A percentile compares a stretch with the other conserved stretches of the same genome.
Conservation (phyloP, 2,113 vertebrate genomes). For the Thamnophis sirtalis region DNA sequence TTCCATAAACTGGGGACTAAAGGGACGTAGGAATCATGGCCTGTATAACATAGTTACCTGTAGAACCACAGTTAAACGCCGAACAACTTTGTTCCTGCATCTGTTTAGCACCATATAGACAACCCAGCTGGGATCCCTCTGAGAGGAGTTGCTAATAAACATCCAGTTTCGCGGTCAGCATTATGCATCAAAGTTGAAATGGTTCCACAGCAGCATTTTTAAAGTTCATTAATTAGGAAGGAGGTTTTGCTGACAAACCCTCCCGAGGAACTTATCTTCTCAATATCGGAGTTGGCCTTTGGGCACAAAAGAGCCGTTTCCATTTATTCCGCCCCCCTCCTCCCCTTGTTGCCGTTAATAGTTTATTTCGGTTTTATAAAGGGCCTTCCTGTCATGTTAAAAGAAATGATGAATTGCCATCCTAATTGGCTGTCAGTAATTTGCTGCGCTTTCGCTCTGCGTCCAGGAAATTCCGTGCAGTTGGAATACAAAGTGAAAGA, state of each 20-base stretch:
- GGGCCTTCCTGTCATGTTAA: conserved; percentile 7
- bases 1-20: too few species aligned
- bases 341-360: conserved; percentile 9
- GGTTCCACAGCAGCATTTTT: conserved; percentile 15
- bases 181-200: conserved; percentile 14
- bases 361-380: conserved; percentile 21
- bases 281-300: background rate
- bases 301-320: accelerated
- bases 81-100: background rate
- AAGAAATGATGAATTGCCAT: background rate
- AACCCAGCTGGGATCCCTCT: accelerated
- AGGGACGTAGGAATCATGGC: background rate
- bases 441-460: background rate
- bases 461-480: background rate
- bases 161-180: background rate
- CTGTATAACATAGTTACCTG: background rate
- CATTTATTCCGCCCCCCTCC: background rate
- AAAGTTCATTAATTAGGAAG: conserved; percentile 13
- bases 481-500: background rate
- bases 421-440: background rate
- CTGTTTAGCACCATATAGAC: background rate
- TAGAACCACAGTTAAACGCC: background rate
- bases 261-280: background rate
- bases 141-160: background rate
- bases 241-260: background rate